Base-by-base conservation (phyloP, 2,797 vertebrate species). In the Corythornis leucogaster region DNA sequence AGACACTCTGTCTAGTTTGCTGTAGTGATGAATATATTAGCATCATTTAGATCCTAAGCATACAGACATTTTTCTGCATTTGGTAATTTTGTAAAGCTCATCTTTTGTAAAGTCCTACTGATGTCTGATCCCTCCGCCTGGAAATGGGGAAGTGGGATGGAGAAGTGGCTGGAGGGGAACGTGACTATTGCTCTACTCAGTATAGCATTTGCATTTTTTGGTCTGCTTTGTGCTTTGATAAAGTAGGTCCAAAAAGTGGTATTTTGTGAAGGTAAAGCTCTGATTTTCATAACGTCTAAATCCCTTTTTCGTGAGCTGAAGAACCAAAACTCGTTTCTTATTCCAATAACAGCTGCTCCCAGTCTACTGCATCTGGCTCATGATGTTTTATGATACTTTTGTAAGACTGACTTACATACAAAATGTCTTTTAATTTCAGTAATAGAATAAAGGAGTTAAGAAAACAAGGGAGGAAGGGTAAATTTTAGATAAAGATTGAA, bases 1-100 rank as follows among this genome's bases (percentile, higher is more conserved):
- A 92, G 92, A 92, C 89, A 6, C 80, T 82, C 74, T 87, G 94
- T 94, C 95, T 94, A 87, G 88, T 78, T 87, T 87, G 88, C 79
- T 80, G 66, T 76, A 83, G 66, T 30, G 66, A 51, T 89, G 73
- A 87, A 78, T 87, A n/a, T 43, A 89, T 93, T 89, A 71, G 73
- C 82, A 71, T 69, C 58, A 21, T 71, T 89, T 83, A 71, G 79
- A 76, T 85, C 66, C 51, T 48, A 38, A 59, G 66, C 46, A 46
- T 80, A 48, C 12, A 76, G 59, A 78, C 42, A 3, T 90, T 89
- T 25, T 78, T 87, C 43, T 92, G 61, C 2, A 0, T 63, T 85
- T 80, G 40, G 43, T 93, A 82, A 78, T 74, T 76, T 79, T 73
- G 51, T n/a, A 75, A 92, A 67, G 54, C 43, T 87, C 30, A 1